Percentiles rank a stretch among this genome's conserved stretches.
Conservation (phyloP, 2,113 vertebrate species). For the Trogon surrucura region DNA sequence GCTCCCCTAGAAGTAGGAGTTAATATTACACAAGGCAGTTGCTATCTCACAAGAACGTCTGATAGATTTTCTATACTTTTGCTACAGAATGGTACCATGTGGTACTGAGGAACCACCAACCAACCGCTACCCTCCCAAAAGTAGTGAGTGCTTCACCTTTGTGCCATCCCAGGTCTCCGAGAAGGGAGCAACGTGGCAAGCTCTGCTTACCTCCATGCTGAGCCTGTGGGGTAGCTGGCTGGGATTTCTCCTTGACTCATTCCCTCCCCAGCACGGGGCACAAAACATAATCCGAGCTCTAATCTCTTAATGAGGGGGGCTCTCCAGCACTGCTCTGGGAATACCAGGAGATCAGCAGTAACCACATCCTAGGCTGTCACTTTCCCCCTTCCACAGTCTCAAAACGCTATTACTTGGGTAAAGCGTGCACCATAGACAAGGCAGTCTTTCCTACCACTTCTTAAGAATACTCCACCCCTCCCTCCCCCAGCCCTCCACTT, state of each 20-base stretch:
- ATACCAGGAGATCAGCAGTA: constrained; percentile 1
- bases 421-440: not conserved
- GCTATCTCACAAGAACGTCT: not conserved
- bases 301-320: constrained; percentile 24
- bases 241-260: not conserved
- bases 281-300: not conserved
- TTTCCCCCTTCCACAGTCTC: not conserved
- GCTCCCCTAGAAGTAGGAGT: not conserved
- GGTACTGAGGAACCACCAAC: not conserved
- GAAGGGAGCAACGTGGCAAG: not conserved
- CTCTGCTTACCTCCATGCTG: not conserved
- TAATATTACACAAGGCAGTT: not conserved
- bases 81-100: not conserved
- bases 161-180: not conserved
- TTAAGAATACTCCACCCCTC: not conserved
- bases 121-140: not conserved
- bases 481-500: not conserved
- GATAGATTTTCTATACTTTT: not conserved
- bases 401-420: not conserved
- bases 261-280: not conserved
- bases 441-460: not conserved
- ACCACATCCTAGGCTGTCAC: not conserved
- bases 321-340: not conserved
- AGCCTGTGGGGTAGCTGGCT: not conserved
- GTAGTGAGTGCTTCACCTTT: not conserved